phyloP scores from a whole-genome alignment of 64 coral and sea anemone genomes.

The Dendronephthya gigantea region DNA sequence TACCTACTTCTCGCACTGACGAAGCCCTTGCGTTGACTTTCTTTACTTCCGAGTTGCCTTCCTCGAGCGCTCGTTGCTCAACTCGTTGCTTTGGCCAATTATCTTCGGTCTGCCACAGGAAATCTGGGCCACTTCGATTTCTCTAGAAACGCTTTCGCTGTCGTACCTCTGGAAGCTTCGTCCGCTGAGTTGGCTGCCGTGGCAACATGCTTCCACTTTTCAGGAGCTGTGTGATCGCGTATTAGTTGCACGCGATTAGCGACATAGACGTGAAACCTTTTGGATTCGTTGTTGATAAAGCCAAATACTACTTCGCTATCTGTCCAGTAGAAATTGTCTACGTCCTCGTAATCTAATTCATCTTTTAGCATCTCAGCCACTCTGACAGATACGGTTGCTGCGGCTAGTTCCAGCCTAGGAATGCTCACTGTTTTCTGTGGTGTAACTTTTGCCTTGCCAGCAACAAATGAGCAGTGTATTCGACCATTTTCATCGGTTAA shows the following conservation, averaged over 20 bases:
- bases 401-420: slow-evolving; percentile 34
- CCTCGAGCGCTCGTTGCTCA: background rate
- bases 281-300: background rate
- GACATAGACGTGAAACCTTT: background rate
- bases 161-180: slow-evolving; percentile 30
- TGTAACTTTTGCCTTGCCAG: slow-evolving; percentile 27
- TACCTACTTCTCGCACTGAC: background rate
- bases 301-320: background rate
- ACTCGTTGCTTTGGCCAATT: slow-evolving; percentile 8
- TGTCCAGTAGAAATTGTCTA: background rate
- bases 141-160: slow-evolving; percentile 17
- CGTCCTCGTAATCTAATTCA: background rate
- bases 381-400: slow-evolving; percentile 40
- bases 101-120: slow-evolving; percentile 28
- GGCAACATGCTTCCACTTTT: slow-evolving; percentile 24
- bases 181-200: slow-evolving; percentile 26
- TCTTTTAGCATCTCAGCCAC: slow-evolving; percentile 18
- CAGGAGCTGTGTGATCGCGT: slow-evolving; percentile 1
- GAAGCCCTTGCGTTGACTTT: background rate
- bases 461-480: slow-evolving; percentile 34
- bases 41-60: background rate
- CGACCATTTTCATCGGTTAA: background rate
- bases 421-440: slow-evolving; percentile 35
- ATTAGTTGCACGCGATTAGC: background rate
- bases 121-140: slow-evolving; percentile 29